phyloP scores from a whole-genome alignment of 2,888 invertebrate genomes.

The Boloria selene region DNA sequence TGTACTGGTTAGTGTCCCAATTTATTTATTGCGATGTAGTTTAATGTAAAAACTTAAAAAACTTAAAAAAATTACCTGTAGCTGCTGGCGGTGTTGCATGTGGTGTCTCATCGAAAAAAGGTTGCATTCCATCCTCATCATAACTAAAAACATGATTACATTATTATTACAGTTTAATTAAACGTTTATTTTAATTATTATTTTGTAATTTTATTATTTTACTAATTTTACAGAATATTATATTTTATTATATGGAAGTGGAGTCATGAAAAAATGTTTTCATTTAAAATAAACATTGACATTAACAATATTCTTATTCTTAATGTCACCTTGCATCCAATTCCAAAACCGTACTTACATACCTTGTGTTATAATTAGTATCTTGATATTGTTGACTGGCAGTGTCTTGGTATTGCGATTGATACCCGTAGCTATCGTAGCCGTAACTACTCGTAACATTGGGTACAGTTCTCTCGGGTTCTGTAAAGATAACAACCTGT shows the following conservation, averaged over 20 bases:
- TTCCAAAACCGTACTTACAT: constrained; percentile 32
- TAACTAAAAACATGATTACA: constrained; percentile 57
- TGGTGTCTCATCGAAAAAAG: constrained; percentile 77
- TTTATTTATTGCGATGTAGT: too few species aligned
- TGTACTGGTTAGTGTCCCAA: too few species aligned
- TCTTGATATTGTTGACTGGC: constrained; percentile 67
- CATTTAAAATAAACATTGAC: too few species aligned
- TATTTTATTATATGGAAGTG: too few species aligned
- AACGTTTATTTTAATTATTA: background rate
- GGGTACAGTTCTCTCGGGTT: constrained; percentile 49
- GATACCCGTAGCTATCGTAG: constrained; percentile 65
- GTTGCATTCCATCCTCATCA: constrained; percentile 78
- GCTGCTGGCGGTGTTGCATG: constrained; percentile 77
- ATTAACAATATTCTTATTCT: too few species aligned
- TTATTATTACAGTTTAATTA: background rate
- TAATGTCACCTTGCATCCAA: too few species aligned
- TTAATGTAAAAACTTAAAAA: background rate
- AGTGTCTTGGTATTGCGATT: constrained; percentile 64
- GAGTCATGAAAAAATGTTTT: too few species aligned
- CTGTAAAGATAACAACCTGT: constrained; percentile 28
- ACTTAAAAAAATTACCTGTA: constrained; percentile 54
- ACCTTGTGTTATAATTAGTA: constrained; percentile 72
- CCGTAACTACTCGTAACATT: constrained; percentile 66
- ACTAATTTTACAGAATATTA: background rate
- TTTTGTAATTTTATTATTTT: background rate